Base-by-base conservation (phyloP, 2,113 vertebrate species). In the Mormoops blainvillei region DNA sequence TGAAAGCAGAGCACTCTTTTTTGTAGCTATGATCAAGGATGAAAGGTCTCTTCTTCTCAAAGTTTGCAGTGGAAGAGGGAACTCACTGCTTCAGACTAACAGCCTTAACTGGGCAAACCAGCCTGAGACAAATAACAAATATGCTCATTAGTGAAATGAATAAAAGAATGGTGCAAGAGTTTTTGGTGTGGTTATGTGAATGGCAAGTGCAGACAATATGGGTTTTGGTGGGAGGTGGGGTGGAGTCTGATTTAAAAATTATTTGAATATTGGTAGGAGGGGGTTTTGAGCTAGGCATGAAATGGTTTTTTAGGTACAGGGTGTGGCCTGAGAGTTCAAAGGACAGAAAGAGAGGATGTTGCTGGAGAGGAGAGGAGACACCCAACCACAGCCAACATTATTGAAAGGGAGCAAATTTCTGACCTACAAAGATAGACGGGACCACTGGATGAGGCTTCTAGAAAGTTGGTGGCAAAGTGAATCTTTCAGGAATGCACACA, bases 141-240 rank as follows among this genome's bases (percentile, higher is more conserved):
- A 70, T 89, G 70, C 87, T 92, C 65, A 92, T 90, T 43, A 87
- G 77, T 50, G 58, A 93, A 89, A 88, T 54, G n/a, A 89, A 76
- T 71, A 41, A 65, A 77, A 24, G 16, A 80, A 77, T 90, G 92
- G 84, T 73, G 80, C 71, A 94, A 97, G 94, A 95, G 65, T 54
- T 80, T 63, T 43, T 20, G 0, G 31, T 77, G 80, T 82, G 89
- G 81, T 54, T 8, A 16, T 70, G n/a, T 41, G 20, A 15, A 16
- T 1, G 33, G 56, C 95, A 94, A 86, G 94, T 87, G 24, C 36
- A 48, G 73, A 84, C 94, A 90, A 85, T 83, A 70, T 70, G 65
- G 89, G 38, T 70, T 95, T 82, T 73, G 45, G 71, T 43, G 78
- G 58, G 52, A 36, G 63, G 9, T 11, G 33, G 78, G 73, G 41